A percentile compares a stretch with the other conserved stretches of the same genome.
phyloP scores from a whole-genome alignment of 2,888 invertebrate species.

The Sesia apiformis region DNA sequence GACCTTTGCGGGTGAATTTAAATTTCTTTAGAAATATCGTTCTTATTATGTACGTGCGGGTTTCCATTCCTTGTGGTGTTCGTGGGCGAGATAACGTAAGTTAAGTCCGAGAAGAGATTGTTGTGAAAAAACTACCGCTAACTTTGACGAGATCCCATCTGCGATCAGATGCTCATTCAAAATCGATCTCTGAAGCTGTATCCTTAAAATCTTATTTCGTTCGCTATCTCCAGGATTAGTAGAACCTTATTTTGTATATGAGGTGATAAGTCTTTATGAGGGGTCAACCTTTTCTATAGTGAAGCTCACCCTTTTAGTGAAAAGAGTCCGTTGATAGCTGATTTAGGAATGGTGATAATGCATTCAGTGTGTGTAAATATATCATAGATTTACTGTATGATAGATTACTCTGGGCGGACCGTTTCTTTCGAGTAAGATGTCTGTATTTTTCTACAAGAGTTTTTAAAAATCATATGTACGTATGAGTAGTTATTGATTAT shows the following conservation, averaged over 20 bases:
- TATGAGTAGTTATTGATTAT: constrained; percentile 4
- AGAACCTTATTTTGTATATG: constrained; percentile 74
- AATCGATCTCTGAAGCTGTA: constrained; percentile 40
- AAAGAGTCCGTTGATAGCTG: constrained; percentile 75
- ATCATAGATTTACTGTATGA: constrained; percentile 70
- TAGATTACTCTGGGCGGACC: constrained; percentile 48
- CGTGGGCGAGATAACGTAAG: constrained; percentile 72
- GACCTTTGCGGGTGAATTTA: constrained; percentile 74
- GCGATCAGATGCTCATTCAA: constrained; percentile 23
- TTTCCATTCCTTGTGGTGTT: constrained; percentile 70
- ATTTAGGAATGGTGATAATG: constrained; percentile 72
- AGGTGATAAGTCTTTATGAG: constrained; percentile 75
- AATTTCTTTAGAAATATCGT: constrained; percentile 76
- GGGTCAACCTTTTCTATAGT: constrained; percentile 75
- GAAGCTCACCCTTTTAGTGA: constrained; percentile 73
- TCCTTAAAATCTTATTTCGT: constrained; percentile 35
- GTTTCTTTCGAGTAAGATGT: constrained; percentile 13
- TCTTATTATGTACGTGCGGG: constrained; percentile 74
- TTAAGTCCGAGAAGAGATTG: constrained; percentile 74
- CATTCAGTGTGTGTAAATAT: constrained; percentile 70
- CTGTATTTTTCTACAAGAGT: constrained; percentile 22
- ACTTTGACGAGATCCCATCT: constrained; percentile 67
- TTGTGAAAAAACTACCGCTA: constrained; percentile 71
- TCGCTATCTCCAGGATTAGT: constrained; percentile 47
- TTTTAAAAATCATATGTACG: constrained; percentile 5